phyloP scores from a whole-genome alignment of 2,797 vertebrate genomes.

The Pagetopsis macropterus region DNA sequence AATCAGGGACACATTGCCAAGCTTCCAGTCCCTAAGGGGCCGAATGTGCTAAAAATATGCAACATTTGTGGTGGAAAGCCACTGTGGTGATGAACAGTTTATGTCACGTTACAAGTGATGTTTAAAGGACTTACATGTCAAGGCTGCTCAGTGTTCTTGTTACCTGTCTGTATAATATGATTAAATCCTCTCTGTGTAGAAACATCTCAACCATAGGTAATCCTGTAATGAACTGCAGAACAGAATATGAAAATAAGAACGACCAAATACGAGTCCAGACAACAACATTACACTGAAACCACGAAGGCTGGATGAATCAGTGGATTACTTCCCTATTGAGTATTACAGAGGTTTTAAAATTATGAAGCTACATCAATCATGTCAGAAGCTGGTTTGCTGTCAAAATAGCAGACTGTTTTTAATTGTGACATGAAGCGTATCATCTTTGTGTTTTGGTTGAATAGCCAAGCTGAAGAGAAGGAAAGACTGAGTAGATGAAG shows the following conservation, averaged over 20 bases:
- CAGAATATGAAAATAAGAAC: background rate
- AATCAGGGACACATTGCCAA: conserved; percentile 32
- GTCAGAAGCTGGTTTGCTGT: background rate
- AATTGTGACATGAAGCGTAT: background rate
- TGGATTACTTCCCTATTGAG: background rate
- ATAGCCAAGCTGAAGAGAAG: background rate
- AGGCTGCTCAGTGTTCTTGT: conserved; percentile 12
- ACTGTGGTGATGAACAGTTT: conserved; percentile 20
- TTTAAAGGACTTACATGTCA: conserved; percentile 22
- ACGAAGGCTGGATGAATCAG: background rate
- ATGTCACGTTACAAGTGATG: conserved; percentile 39
- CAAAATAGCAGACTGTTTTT: background rate
- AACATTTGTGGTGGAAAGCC: conserved; percentile 34
- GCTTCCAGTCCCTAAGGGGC: conserved; percentile 43
- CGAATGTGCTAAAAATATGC: conserved; percentile 61
- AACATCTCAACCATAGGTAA: background rate
- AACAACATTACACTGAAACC: background rate
- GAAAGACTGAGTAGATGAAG: conserved; percentile 10
- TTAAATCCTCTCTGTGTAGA: background rate
- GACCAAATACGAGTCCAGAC: background rate
- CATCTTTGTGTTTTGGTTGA: conserved; percentile 3
- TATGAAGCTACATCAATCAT: background rate
- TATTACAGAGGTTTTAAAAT: background rate
- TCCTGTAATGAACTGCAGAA: background rate
- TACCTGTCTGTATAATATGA: conserved; percentile 9